Base-by-base conservation (phyloP, 2,797 vertebrate species). In the Amazonetta brasiliensis region DNA sequence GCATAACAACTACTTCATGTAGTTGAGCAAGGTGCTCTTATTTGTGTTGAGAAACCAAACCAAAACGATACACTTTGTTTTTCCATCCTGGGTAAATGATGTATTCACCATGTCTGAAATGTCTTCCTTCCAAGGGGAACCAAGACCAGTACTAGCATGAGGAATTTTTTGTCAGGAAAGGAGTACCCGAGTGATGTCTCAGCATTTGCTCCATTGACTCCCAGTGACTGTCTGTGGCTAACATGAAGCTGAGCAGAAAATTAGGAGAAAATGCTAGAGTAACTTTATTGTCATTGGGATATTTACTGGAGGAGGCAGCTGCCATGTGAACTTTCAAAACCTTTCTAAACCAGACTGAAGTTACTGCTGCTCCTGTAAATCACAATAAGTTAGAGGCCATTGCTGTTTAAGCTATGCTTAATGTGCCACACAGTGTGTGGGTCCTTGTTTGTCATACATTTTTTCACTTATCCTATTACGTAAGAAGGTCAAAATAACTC, bases 141-240 rank as follows among this genome's bases (percentile, higher is more conserved):
- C 2, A n/a, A n/a, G 18, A 23, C 2, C 12, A 2, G 23, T 19
- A 10, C 19, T 26, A n/a, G n/a, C 5, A 52, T 50, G 39, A 88
- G 46, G 63, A 35, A 60, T 52, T 52, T 18, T 59, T 43, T 89
- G 19, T 12, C 26, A 54, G 30, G 39, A 60, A 25, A 59, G 19
- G 18, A 44, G 15, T 23, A 37, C 28, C 14, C 0, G 0, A 37
- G 21, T 37, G 31, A 30, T 39, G 11, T 46, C 23, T 30, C 41
- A 50, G n/a, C 41, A 64, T 37, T 52, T 78, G 35, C 25, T 71
- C 28, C n/a, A 23, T 35, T 23, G 63, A 28, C 41, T 74, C 20
- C 50, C 28, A 64, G 44, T 0, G 3, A 60, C 22, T 22, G 7
- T 22, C 26, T 33, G 33, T 50, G 44, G 33, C 35, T 35, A 63